Base-by-base conservation (phyloP, 2,113 vertebrate genomes). In the Litocranius walleri region DNA sequence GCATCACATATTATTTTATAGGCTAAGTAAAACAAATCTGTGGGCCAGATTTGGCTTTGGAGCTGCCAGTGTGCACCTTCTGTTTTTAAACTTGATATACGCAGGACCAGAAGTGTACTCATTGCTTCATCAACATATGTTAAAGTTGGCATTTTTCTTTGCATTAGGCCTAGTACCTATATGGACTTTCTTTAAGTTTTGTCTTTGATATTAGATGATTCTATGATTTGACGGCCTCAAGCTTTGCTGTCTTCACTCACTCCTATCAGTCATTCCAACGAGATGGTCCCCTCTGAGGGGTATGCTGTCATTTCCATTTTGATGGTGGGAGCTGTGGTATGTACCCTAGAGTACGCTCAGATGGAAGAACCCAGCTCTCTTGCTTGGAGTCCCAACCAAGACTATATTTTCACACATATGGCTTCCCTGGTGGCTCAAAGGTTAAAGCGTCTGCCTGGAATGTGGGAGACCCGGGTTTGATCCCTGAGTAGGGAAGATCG, bases 131-230 rank as follows among this genome's bases (percentile, higher is more conserved):
- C 21, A 77, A 14, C 30, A n/a, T 61, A 52, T 36, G 11, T 78
- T 91, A 80, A 61, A 87, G 11, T 74, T 91, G 48, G 21, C 43
- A 83, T 88, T 94, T 89, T 95, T 98, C 30, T 81, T 74, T 43
- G 12, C 19, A 30, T 77, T 94, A 88, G 16, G 50, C 57, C 64
- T 94, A 54, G 33, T 64, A 88, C 29, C n/a, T 80, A 15, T 40
- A 16, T 62, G 80, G 89, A 29, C 78, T 90, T 67, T 45, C 82
- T 90, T 71, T 50, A 88, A 40, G 16, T 84, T 77, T 93, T 85
- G 33, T 85, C 57, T 95, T 88, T 84, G 43, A 93, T 93, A 62
- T 64, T 77, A 84, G 59, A 50, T 94, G 29, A 40, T 71, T 48
- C 56, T 95, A 5, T 74, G 33, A 95, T 30, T 88, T 88, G 36